A percentile compares a stretch with the other conserved stretches of the same genome.
Conservation (phyloP, 2,113 vertebrate species). For the Pogona vitticeps region DNA sequence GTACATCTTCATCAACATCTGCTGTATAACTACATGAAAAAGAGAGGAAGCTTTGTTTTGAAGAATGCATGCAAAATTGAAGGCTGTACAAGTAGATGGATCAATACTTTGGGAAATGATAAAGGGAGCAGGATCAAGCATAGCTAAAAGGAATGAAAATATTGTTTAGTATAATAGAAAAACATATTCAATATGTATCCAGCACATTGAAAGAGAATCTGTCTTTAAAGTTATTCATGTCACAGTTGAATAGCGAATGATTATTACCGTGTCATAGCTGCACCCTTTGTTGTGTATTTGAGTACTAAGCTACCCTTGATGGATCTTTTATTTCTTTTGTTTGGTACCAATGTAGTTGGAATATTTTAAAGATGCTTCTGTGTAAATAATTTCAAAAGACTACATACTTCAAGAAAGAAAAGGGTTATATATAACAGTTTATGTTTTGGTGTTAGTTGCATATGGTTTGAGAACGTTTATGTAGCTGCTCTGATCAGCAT, state of each 20-base stretch:
- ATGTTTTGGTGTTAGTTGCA: not conserved
- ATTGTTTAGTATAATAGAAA: conserved; percentile 19
- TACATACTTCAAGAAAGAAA: not conserved
- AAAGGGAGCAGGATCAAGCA: not conserved
- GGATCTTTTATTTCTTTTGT: conserved; percentile 34
- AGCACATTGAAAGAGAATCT: conserved; percentile 34
- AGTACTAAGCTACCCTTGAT: conserved; percentile 47
- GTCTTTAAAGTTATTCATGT: conserved; percentile 19
- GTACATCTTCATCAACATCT: conserved; percentile 52
- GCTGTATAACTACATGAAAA: conserved; percentile 40
- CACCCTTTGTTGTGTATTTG: conserved; percentile 35
- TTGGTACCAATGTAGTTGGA: not conserved
- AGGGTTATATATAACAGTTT: not conserved
- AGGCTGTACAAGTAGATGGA: conserved; percentile 27
- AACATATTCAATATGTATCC: conserved; percentile 15
- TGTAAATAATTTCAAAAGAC: not conserved
- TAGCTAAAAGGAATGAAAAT: conserved; percentile 31
- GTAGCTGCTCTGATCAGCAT: fast-evolving
- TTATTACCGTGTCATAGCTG: conserved; percentile 29
- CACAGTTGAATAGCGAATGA: conserved; percentile 38
- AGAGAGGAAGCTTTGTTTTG: conserved; percentile 54
- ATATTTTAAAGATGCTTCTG: conserved; percentile 41
- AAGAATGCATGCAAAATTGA: conserved; percentile 50
- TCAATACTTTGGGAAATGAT: conserved; percentile 28
- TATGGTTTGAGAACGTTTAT: not conserved